phyloP scores from a whole-genome alignment of 2,797 vertebrate species.

The Macropodus opercularis region DNA sequence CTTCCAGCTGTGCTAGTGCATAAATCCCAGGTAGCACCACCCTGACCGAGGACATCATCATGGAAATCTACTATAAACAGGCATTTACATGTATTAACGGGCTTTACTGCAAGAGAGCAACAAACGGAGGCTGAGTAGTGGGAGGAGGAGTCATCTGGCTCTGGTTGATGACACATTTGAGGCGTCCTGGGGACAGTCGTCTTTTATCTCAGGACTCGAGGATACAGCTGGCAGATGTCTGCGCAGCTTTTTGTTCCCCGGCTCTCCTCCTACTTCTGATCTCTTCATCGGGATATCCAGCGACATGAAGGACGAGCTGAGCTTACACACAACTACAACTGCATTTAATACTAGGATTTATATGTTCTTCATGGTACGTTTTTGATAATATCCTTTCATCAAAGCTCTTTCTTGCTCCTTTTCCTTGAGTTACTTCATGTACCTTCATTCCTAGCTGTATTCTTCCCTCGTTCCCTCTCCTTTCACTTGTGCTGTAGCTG shows the following conservation, averaged over 20 bases:
- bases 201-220: constrained; percentile 38
- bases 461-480: background rate
- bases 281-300: constrained; percentile 16
- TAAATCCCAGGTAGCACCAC: constrained; percentile 40
- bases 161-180: constrained; percentile 46
- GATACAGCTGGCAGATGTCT: constrained; percentile 54
- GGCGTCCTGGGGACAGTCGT: constrained; percentile 38
- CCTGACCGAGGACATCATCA: constrained; percentile 27
- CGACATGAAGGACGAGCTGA: constrained; percentile 28
- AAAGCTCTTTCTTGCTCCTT: background rate
- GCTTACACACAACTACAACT: constrained; percentile 12
- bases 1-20: constrained; percentile 23
- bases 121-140: constrained; percentile 1
- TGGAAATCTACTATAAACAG: constrained; percentile 5
- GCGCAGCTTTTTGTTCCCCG: constrained; percentile 17
- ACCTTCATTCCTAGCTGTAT: constrained; percentile 10
- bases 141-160: constrained; percentile 37
- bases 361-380: constrained; percentile 16
- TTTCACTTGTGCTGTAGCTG: constrained; percentile 48
- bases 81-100: constrained; percentile 15
- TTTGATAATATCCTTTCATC: constrained; percentile 32
- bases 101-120: constrained; percentile 21
- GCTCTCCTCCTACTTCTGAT: constrained; percentile 22
- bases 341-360: constrained; percentile 35
- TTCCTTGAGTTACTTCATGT: constrained; percentile 34